Evolutionary conservation across 2,888 invertebrate genomes (phyloP), one percentile per base, ranked within the genome.

Genomic region (Dolomedes plantarius): DNA sequence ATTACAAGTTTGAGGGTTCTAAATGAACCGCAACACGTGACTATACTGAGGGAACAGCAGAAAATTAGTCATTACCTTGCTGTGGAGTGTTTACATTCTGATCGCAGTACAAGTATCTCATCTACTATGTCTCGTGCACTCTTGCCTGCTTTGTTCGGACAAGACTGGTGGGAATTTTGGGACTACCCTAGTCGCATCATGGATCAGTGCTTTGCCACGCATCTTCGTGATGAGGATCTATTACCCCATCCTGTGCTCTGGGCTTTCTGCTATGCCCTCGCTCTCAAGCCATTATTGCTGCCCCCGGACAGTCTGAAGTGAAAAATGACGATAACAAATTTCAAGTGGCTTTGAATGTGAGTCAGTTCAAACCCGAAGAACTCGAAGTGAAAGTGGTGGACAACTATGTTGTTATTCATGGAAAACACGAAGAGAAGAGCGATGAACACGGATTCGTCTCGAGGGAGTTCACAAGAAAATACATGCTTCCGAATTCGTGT

Each of bases 351-450:
- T 19, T 81, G 6, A 67, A 77, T 32, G 62, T 77, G 13, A 56
- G 62, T 16, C 39, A 75, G 1, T 86, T 86, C 32, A 50, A 74
- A 41, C 72, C 72, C 0, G 39, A 71, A 28, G 81, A 86, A 13
- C 31, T 86, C 11, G 27, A 62, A 0, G 87, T 88, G 16, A 77
- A 80, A 16, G 64, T 82, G 2, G 13, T 77, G 6, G 77, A 76
- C 13, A 39, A 78, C 39, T 67, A 19, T 39, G 41, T 85, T 7
- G 78, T 78, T 13, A 72, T 88, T 7, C 50, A 69, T 0, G 87
- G 86, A n/a, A 85, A 81, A 27, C 88, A 88, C 46, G 87, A 81
- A 32, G 88, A 88, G 11, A 69, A 64, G n/a, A 29, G 19, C 0
- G 81, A 86, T 19, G 77, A 77, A 13, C 73, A 86, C 19, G 87